Evolutionary conservation across 1,140 invertebrate genomes (phyloP).

Genomic region (Gerris buenoi): DNA sequence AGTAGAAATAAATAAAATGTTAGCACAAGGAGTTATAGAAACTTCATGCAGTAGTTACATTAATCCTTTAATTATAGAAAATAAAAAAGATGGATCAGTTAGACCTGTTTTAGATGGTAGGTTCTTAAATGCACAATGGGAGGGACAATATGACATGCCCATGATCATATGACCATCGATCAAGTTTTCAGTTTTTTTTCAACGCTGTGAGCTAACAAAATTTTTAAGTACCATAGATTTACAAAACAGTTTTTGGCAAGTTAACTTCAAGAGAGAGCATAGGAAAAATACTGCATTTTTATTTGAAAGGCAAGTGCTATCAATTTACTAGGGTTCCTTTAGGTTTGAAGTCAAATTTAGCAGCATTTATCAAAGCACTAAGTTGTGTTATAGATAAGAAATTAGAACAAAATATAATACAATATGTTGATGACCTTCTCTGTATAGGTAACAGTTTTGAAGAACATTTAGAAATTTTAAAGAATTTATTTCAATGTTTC

Average conservation of each 20-base stretch:
- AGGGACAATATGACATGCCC: not conserved
- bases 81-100: not conserved
- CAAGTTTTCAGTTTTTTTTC: not conserved
- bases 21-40: not conserved
- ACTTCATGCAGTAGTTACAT: not conserved
- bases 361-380: not conserved
- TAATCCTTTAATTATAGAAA: not conserved
- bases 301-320: not conserved
- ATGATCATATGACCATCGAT: not conserved
- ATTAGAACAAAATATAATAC: not conserved
- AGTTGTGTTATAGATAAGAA: not conserved
- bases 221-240: not conserved
- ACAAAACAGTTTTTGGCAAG: not conserved
- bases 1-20: not conserved
- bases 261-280: not conserved
- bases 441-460: not conserved
- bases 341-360: not conserved
- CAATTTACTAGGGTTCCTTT: not conserved
- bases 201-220: not conserved
- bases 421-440: not conserved
- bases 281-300: not conserved
- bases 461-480: not conserved
- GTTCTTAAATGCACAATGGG: not conserved
- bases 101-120: not conserved
- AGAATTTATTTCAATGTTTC: not conserved